These are phyloP conservation scores for Tetheella fluctuosa DNA, from an alignment of 2,888 invertebrate genomes.

Conservation along the genomic window DNA sequence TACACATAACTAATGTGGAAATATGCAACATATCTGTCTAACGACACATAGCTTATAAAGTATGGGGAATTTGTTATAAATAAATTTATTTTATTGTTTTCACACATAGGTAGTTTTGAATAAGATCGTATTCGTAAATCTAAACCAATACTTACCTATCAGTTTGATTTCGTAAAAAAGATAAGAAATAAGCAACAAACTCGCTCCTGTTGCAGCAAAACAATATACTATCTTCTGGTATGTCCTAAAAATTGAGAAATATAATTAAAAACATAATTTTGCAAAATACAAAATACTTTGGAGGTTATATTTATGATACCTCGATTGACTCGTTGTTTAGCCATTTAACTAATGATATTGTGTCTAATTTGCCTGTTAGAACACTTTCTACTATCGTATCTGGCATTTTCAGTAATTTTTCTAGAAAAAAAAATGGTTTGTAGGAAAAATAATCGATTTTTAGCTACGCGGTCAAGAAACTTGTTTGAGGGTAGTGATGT, in stretches of 20 bases:
- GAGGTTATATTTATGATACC: slow-evolving; percentile 66
- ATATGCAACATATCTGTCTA: too few relatives aligned
- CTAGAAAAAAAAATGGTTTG: slow-evolving; percentile 33
- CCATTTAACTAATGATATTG: slow-evolving; percentile 72
- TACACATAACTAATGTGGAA: too few relatives aligned
- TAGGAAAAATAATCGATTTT: slow-evolving; percentile 51
- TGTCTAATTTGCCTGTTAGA: slow-evolving; percentile 69
- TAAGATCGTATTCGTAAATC: too few relatives aligned
- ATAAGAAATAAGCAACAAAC: slow-evolving; percentile 84
- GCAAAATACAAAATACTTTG: slow-evolving; percentile 28
- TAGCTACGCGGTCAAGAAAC: slow-evolving; percentile 42
- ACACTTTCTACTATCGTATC: slow-evolving; percentile 77
- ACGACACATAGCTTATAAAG: too few relatives aligned
- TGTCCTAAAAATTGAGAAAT: slow-evolving; percentile 59
- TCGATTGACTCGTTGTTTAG: slow-evolving; percentile 66
- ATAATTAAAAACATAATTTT: slow-evolving; percentile 25
- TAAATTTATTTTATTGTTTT: too few relatives aligned
- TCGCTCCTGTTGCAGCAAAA: slow-evolving; percentile 73
- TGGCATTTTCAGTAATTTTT: slow-evolving; percentile 61
- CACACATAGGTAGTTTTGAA: too few relatives aligned
- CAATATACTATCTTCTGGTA: slow-evolving; percentile 65
- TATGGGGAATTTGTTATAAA: too few relatives aligned
- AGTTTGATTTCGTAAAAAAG: slow-evolving; percentile 82
- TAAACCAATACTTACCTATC: slow-evolving; percentile 79
- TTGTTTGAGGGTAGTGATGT: too few relatives aligned